A percentile compares a stretch with the other conserved stretches of the same genome.
Conservation (phyloP, 2,113 vertebrate genomes). For the Sinocyclocheilus anophthalmus region DNA sequence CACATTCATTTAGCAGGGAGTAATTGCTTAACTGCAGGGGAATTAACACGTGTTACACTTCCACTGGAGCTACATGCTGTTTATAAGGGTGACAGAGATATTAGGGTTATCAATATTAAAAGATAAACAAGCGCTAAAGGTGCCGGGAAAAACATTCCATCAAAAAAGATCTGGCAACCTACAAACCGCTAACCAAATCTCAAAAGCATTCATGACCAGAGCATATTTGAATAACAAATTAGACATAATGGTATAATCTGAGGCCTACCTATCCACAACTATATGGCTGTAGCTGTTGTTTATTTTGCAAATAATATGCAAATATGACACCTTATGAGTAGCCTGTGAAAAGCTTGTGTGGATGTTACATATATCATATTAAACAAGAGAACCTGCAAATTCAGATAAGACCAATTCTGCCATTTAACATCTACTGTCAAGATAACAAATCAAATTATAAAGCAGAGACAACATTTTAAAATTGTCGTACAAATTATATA, state of each 20-base stretch:
- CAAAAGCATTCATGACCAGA: constrained; percentile 24
- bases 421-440: neutral
- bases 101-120: constrained; percentile 54
- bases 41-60: constrained; percentile 72
- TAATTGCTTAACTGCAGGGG: constrained; percentile 77
- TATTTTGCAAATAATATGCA: constrained; percentile 36
- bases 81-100: constrained; percentile 68
- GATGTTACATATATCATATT: neutral
- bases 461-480: neutral
- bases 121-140: constrained; percentile 39
- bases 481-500: neutral
- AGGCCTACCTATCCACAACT: constrained; percentile 1
- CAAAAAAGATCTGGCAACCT: constrained; percentile 19
- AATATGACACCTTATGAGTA: neutral
- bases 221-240: constrained; percentile 42
- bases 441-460: neutral
- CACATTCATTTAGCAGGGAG: constrained; percentile 76
- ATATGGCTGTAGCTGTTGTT: constrained; percentile 9
- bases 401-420: neutral
- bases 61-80: constrained; percentile 62
- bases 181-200: constrained; percentile 40
- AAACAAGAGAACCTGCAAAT: neutral
- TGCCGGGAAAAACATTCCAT: constrained; percentile 7
- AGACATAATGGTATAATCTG: constrained; percentile 32
- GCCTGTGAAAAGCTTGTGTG: neutral